These are phyloP conservation scores for Nasonia longicornis DNA, from an alignment of 1,140 invertebrate species.

Conservation along the genomic window DNA sequence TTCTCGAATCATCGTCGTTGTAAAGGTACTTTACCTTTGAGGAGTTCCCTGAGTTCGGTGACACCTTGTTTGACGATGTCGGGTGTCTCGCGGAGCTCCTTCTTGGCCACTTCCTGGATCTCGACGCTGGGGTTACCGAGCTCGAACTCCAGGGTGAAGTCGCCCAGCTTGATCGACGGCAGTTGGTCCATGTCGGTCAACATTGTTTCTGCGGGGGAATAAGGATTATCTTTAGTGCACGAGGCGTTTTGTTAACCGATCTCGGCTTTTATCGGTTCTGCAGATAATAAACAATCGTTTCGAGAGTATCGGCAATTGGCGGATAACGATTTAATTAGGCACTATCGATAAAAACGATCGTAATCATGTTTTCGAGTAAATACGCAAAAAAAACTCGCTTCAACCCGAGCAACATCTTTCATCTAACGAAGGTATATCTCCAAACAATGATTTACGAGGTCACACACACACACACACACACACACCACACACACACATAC, in stretches of 20 bases:
- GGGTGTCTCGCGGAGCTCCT: constrained; percentile 79
- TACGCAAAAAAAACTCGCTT: too few relatives aligned
- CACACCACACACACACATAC: background rate
- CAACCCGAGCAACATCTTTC: too few relatives aligned
- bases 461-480: background rate
- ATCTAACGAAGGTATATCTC: too few relatives aligned
- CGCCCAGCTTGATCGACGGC: constrained; percentile 77
- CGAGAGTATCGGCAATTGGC: too few relatives aligned
- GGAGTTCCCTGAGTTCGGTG: constrained; percentile 73
- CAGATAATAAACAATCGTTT: too few relatives aligned
- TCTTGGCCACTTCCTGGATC: constrained; percentile 77
- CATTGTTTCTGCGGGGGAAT: constrained; percentile 69
- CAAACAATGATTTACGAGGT: too few relatives aligned
- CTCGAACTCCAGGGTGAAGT: constrained; percentile 78
- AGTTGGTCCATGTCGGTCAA: constrained; percentile 76
- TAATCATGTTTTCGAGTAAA: too few relatives aligned
- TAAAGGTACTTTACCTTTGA: constrained; percentile 72
- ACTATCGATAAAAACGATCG: too few relatives aligned
- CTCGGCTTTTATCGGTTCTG: too few relatives aligned
- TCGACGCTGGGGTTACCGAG: constrained; percentile 73
- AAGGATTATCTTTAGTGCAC: background rate
- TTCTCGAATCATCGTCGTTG: too few relatives aligned
- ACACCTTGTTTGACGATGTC: constrained; percentile 76
- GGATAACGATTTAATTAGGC: too few relatives aligned
- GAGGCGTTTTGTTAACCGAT: too few relatives aligned